A percentile compares a stretch with the other conserved stretches of the same genome.
phyloP scores from a whole-genome alignment of 37 sponge, comb jelly and placozoan genomes.

The Haliclona indistincta region DNA sequence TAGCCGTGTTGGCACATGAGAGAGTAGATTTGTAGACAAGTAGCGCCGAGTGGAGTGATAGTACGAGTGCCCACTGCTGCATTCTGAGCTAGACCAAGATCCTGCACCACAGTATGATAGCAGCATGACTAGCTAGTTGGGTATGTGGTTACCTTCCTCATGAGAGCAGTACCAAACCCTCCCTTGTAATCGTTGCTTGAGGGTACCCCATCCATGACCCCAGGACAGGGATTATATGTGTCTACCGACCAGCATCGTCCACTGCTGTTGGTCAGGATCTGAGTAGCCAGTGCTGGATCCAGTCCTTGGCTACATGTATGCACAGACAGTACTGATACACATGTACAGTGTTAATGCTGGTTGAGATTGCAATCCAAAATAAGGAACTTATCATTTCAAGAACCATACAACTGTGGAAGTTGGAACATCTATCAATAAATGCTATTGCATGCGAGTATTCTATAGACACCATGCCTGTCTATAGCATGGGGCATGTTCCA shows the following conservation, averaged over 20 bases:
- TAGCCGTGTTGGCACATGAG: conserved; percentile 76
- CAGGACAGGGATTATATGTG: conserved; percentile 96
- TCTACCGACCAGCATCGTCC: conserved; percentile 90
- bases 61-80: conserved; percentile 50
- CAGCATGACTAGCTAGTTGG: neutral
- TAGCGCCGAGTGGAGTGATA: conserved; percentile 75
- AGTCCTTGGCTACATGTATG: conserved; percentile 95
- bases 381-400: too few species aligned
- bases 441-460: too few species aligned
- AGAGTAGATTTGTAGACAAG: conserved; percentile 80
- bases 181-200: conserved; percentile 92
- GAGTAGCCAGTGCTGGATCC: conserved; percentile 72
- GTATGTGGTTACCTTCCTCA: conserved; percentile 64
- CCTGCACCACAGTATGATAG: too few species aligned
- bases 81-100: conserved; percentile 83
- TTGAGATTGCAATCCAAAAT: too few species aligned
- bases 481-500: too few species aligned
- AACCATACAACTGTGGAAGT: too few species aligned
- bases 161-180: conserved; percentile 93
- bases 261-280: conserved; percentile 86
- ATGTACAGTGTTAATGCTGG: too few species aligned
- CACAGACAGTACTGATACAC: too few species aligned
- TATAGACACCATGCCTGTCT: too few species aligned
- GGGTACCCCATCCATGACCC: conserved; percentile 91
- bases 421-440: too few species aligned